Evolutionary conservation across 2,797 vertebrate genomes (phyloP), one percentile per base, ranked within the genome.

Genomic region (Sebastes nivosus): DNA sequence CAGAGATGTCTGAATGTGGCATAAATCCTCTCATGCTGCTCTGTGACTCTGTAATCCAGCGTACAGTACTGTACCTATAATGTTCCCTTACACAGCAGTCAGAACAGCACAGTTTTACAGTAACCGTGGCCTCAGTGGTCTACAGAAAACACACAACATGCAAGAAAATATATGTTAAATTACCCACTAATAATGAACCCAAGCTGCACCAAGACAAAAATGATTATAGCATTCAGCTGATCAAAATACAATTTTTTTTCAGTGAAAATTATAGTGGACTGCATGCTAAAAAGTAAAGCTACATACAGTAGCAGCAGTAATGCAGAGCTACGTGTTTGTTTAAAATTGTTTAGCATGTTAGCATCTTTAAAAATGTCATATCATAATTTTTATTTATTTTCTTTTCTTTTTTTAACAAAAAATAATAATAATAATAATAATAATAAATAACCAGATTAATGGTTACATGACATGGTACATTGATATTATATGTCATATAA

Each of bases 1-100:
- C 87, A 92, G 89, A 87, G 42, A 64, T 32, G 66, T 77, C 52
- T 78, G 75, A 80, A 88, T 27, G 75, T 82, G 79, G 72, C 57
- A 76, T 81, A 79, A 86, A 87, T 86, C 84, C 34, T 80, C 73
- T 64, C 67, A 4, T 84, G 75, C 73, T 79, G 73, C 58, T 82
- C 54, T 83, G 81, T 8, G 58, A 66, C 77, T 81, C 68, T 61
- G 42, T 67, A 79, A 81, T 81, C 78, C 73, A 79, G 22, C 59
- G 52, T 61, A 14, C 25, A 32, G 68, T 4, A 3, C 67, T 64
- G 63, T 12, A 29, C 46, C n/a, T 60, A 9, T 38, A 32, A 42
- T 10, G 22, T 50, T 30, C 8, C 22, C 9, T 36, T 42, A 65
- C 20, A 24, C 42, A 55, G 66, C 66, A 34, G 55, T 59, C 29